phyloP scores from a whole-genome alignment of 2,113 vertebrate genomes.

The Psammodynastes pulverulentus region DNA sequence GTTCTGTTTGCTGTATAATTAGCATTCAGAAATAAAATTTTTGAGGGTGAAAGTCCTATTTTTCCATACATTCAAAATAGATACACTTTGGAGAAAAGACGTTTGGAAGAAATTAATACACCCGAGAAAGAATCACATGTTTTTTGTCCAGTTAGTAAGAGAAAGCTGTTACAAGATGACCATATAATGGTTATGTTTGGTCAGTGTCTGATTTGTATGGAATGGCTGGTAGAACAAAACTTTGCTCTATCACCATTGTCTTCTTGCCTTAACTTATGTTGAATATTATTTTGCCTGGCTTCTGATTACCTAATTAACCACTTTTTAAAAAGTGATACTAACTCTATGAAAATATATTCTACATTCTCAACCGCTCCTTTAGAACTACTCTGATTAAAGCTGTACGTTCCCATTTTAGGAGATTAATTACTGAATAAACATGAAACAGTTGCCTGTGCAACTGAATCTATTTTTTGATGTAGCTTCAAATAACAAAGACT shows the following conservation, averaged over 20 bases:
- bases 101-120: neutral
- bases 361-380: neutral
- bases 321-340: neutral
- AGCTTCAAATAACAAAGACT: neutral
- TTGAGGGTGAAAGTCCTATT: neutral
- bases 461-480: neutral
- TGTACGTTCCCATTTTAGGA: neutral
- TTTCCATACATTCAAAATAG: neutral
- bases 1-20: conserved; percentile 26
- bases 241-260: neutral
- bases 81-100: neutral
- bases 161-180: neutral
- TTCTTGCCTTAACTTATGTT: neutral
- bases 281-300: neutral
- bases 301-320: neutral
- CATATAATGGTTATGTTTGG: neutral
- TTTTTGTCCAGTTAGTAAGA: neutral
- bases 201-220: neutral
- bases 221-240: neutral
- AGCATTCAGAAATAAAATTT: conserved; percentile 22
- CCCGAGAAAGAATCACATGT: neutral
- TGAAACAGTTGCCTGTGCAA: neutral
- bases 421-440: neutral
- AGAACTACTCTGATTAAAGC: neutral
- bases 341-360: neutral